Evolutionary conservation across 2,113 vertebrate genomes (phyloP).

Genomic region (Perognathus longimembris): DNA sequence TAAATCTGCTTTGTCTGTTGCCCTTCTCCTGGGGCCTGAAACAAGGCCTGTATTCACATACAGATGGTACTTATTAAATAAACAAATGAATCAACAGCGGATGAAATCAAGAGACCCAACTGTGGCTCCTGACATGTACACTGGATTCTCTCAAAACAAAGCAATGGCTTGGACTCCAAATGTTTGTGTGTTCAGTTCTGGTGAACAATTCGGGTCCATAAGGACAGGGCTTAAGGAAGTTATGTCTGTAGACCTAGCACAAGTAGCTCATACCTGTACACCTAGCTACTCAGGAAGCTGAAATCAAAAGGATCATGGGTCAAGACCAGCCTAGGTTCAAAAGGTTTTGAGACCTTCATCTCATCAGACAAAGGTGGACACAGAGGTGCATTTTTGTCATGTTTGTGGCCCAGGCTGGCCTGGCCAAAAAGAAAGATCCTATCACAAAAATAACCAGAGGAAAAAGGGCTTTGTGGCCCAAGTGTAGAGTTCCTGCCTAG

Average conservation of each 20-base stretch:
- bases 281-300: no score
- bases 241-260: not conserved
- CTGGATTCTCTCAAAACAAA: not conserved
- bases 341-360: no score
- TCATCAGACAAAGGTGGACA: no score
- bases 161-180: not conserved
- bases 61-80: not conserved
- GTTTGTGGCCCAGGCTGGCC: no score
- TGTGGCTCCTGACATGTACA: not conserved
- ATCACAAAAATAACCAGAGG: no score
- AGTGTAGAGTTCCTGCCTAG: no score
- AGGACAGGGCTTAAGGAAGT: not conserved
- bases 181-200: not conserved
- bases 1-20: not conserved
- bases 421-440: no score
- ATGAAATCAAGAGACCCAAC: not conserved
- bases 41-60: not conserved
- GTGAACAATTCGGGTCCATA: not conserved
- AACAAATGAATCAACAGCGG: not conserved
- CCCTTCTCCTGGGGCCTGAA: not conserved
- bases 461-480: no score
- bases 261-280: no score
- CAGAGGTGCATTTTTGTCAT: no score
- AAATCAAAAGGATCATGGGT: no score
- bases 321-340: no score